Evolutionary conservation across 2,888 invertebrate species (phyloP).

Genomic region (Cephus pygmeus): DNA sequence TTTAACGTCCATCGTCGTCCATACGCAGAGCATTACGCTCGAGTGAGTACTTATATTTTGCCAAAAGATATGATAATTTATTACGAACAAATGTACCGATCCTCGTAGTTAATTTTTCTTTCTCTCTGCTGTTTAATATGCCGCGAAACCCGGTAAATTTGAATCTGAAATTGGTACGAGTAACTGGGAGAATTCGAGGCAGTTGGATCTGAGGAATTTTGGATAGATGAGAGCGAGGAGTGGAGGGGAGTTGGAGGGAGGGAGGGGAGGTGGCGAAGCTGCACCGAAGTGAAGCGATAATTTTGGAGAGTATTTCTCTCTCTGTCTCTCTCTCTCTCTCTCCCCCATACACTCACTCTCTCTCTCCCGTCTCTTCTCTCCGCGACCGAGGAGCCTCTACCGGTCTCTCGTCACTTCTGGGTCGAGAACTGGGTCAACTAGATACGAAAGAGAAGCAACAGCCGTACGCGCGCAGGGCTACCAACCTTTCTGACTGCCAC

Average conservation of each 20-base stretch:
- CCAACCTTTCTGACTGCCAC: neutral
- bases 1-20: slow-evolving; percentile 19
- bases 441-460: slow-evolving; percentile 41
- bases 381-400: neutral
- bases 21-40: neutral
- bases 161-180: neutral
- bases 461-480: slow-evolving; percentile 8
- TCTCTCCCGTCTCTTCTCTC: neutral
- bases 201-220: neutral
- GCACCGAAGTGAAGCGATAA: slow-evolving; percentile 28
- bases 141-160: neutral
- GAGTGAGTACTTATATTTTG: neutral
- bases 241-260: neutral
- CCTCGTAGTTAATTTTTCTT: neutral
- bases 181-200: neutral
- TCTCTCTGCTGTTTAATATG: neutral
- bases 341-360: neutral
- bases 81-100: neutral
- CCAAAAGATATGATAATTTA: neutral
- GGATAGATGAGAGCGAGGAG: neutral
- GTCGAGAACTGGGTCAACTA: slow-evolving; percentile 50
- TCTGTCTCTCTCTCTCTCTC: slow-evolving; percentile 36
- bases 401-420: slow-evolving; percentile 13
- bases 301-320: slow-evolving; percentile 29
- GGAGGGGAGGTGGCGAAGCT: neutral